These are phyloP conservation scores for Acanthurus leucopareius DNA, from an alignment of 2,797 vertebrate species.

Conservation along the genomic window DNA sequence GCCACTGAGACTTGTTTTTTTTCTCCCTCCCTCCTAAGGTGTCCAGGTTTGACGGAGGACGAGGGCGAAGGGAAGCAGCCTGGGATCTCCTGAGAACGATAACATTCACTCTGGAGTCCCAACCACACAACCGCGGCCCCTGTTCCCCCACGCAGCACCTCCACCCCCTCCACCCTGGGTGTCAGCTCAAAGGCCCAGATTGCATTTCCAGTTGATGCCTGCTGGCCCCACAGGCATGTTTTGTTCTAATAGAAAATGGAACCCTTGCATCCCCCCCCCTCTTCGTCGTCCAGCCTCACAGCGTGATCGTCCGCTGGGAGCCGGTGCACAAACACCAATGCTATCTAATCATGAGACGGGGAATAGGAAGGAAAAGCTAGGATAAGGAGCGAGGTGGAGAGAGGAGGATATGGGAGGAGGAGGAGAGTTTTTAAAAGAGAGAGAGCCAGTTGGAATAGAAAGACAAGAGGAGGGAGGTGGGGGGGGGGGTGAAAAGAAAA, in stretches of 20 bases:
- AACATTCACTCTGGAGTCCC: conserved; percentile 74
- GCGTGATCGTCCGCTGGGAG: conserved; percentile 76
- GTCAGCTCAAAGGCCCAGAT: conserved; percentile 80
- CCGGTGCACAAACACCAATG: conserved; percentile 73
- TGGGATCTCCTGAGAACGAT: conserved; percentile 75
- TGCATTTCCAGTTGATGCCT: conserved; percentile 81
- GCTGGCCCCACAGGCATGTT: conserved; percentile 80
- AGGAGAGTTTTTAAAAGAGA: conserved; percentile 56
- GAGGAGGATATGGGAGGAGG: conserved; percentile 46
- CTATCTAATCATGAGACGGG: conserved; percentile 79
- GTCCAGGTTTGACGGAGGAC: conserved; percentile 61
- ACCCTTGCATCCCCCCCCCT: conserved; percentile 43
- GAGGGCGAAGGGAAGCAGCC: conserved; percentile 55
- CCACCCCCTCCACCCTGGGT: conserved; percentile 65
- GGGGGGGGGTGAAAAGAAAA: conserved; percentile 34
- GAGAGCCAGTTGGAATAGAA: conserved; percentile 46
- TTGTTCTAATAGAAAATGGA: conserved; percentile 83
- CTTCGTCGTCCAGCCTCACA: conserved; percentile 53
- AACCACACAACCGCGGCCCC: conserved; percentile 55
- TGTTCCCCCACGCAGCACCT: conserved; percentile 50
- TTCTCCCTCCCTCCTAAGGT: too few relatives aligned
- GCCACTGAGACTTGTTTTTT: conserved; percentile 50
- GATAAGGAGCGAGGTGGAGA: conserved; percentile 60
- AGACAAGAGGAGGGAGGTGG: conserved; percentile 33
- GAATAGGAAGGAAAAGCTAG: conserved; percentile 75